Conservation (phyloP, 2,113 vertebrate genomes). For the Gambusia holbrooki region DNA sequence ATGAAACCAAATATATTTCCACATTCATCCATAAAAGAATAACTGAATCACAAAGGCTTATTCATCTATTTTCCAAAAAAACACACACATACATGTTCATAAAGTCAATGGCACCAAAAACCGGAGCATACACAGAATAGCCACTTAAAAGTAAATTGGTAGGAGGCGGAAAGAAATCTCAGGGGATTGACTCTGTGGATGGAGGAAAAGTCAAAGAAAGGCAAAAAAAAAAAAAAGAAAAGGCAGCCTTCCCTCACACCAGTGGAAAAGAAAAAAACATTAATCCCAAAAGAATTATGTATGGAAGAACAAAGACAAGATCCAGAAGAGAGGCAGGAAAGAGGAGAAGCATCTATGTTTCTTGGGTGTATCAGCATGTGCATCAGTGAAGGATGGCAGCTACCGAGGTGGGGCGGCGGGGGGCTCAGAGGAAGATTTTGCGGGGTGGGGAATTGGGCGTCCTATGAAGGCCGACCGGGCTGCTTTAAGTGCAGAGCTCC, state of each 20-base stretch:
- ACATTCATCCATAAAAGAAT: not conserved
- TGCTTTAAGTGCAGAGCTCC: slow-evolving; percentile 49
- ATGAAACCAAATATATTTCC: slow-evolving; percentile 21
- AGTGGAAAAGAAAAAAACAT: slow-evolving; percentile 35
- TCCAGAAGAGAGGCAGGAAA: slow-evolving; percentile 11
- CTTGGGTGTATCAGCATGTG: slow-evolving; percentile 8
- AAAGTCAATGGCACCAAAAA: slow-evolving; percentile 2
- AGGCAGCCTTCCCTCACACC: slow-evolving; percentile 40
- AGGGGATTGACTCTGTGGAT: slow-evolving; percentile 59
- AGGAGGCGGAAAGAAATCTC: slow-evolving; percentile 58
- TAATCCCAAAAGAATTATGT: slow-evolving; percentile 66
- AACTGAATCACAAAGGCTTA: slow-evolving; percentile 36
- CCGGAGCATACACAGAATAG: slow-evolving; percentile 21
- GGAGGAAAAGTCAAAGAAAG: slow-evolving; percentile 51
- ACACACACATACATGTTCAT: slow-evolving; percentile 1
- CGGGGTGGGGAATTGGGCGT: not conserved
- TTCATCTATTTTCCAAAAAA: slow-evolving; percentile 14
- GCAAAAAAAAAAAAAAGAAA: slow-evolving; percentile 48
- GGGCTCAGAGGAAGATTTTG: not conserved
- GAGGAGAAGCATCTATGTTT: not conserved
- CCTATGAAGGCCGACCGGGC: slow-evolving; percentile 15
- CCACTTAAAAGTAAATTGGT: slow-evolving; percentile 37
- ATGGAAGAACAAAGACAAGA: slow-evolving; percentile 60
- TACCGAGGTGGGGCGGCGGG: no score
- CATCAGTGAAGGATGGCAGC: not conserved